A percentile compares a stretch with the other conserved stretches of the same genome.
These are phyloP conservation scores for Pseudolycoriella hygida DNA, from an alignment of 2,888 invertebrate species.

Conservation along the genomic window DNA sequence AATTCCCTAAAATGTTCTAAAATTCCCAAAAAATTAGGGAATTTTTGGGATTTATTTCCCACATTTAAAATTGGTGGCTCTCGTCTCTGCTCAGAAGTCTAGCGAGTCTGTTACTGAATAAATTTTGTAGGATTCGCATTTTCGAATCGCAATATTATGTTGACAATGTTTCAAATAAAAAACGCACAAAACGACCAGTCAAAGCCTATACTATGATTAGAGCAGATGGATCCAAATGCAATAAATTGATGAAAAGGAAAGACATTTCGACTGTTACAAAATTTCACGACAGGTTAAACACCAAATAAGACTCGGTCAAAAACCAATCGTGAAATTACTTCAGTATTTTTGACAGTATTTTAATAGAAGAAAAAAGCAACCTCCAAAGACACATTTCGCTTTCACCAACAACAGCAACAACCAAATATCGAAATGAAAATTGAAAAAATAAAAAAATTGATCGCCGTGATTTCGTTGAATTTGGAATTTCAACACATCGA, in stretches of 20 bases:
- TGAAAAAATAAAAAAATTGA: not conserved
- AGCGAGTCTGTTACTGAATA: too few species aligned
- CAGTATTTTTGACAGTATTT: slow-evolving; percentile 6
- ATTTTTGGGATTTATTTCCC: too few species aligned
- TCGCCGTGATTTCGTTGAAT: not conserved
- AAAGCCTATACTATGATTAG: too few species aligned
- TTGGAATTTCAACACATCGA: not conserved
- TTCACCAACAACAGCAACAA: slow-evolving; percentile 3
- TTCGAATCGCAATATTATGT: too few species aligned
- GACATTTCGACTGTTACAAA: slow-evolving; percentile 5
- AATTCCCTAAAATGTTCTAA: too few species aligned
- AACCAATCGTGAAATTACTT: slow-evolving; percentile 5
- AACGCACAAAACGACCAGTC: too few species aligned
- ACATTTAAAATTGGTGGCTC: too few species aligned
- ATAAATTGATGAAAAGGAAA: not conserved
- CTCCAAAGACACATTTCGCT: slow-evolving; percentile 1
- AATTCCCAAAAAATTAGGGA: too few species aligned
- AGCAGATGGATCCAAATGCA: too few species aligned
- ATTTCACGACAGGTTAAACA: slow-evolving; percentile 5
- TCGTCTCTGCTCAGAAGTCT: too few species aligned
- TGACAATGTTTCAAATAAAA: too few species aligned
- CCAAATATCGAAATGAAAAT: not conserved
- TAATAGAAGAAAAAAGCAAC: slow-evolving; percentile 5
- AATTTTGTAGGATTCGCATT: too few species aligned
- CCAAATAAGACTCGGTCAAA: slow-evolving; percentile 5